Base-by-base conservation (phyloP, 2,113 vertebrate genomes). In the Eira barbara region DNA sequence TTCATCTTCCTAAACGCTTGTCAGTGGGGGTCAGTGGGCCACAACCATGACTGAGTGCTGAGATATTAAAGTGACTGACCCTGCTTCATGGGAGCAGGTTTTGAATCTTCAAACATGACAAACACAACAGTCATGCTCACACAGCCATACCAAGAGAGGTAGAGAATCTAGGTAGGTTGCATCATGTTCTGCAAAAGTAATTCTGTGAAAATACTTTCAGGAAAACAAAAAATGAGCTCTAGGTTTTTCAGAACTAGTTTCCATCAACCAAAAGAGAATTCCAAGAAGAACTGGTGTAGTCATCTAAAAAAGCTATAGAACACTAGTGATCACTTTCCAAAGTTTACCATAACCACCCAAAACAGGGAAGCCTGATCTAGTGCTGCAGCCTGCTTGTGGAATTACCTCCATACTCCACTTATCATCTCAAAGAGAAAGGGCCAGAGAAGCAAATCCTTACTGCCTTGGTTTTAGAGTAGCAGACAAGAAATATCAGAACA, bases 161-260 rank as follows among this genome's bases (percentile, higher is more conserved):
- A 86, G 42, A 92, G n/a, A 76, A 81, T 47, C 78, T 89, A 82
- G 91, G 31, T 31, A 74, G 59, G 39, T 63, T 69, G 74, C 55
- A 57, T 52, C n/a, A 17, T 49, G 9, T 57, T 87, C 80, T 93
- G 20, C 69, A 82, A 93, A 97, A 74, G 80, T 63, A 82, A 95
- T 88, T 87, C 69, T 94, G 74, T 92, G 91, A 85, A 95, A 91
- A 93, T 69, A 36, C 61, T 86, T 90, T 93, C 79, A 92, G 86
- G 67, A 83, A 85, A 73, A 55, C 4, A 31, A 42, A 76, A 27
- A 59, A 45, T 3, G 6, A 94, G 36, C 63, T 85, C 90, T 11
- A 29, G 42, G 5, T 36, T 20, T 87, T 88, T 63, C 73, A 90
- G 69, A 34, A 39, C 74, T 78, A 63, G 36, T 87, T 83, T 89